Conservation (phyloP, 1,140 invertebrate genomes). For the Meloidogyne hapla region DNA sequence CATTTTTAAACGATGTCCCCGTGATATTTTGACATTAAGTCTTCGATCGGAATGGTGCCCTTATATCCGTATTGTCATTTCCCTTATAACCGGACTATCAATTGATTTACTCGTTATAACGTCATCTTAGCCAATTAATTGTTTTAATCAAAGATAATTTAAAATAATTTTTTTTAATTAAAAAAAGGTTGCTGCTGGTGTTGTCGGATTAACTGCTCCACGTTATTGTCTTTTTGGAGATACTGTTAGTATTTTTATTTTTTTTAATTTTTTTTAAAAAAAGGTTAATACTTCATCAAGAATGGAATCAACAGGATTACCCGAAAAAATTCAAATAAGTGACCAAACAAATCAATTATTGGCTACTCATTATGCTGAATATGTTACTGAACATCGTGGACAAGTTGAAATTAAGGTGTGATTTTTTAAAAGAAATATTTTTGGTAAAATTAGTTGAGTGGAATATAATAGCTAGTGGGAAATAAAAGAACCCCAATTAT, state of each 20-base stretch:
- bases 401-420: conserved; percentile 59
- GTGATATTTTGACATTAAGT: no score
- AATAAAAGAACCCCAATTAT: no score
- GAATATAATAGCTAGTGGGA: no score
- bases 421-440: conserved; percentile 4
- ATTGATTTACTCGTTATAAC: no score
- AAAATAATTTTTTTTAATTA: neutral
- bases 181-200: conserved; percentile 46
- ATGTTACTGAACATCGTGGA: conserved; percentile 49
- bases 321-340: conserved; percentile 61
- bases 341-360: conserved; percentile 47
- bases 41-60: no score
- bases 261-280: conserved; percentile 29
- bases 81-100: no score
- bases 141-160: neutral
- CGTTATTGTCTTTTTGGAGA: conserved; percentile 77
- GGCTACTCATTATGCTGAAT: conserved; percentile 42
- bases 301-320: conserved; percentile 73
- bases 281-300: conserved; percentile 78
- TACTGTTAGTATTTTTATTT: conserved; percentile 72
- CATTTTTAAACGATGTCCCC: no score
- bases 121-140: no score
- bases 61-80: no score
- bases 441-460: no score
- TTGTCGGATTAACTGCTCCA: conserved; percentile 66